phyloP scores from a whole-genome alignment of 2,797 vertebrate genomes.

The Mus minutoides region DNA sequence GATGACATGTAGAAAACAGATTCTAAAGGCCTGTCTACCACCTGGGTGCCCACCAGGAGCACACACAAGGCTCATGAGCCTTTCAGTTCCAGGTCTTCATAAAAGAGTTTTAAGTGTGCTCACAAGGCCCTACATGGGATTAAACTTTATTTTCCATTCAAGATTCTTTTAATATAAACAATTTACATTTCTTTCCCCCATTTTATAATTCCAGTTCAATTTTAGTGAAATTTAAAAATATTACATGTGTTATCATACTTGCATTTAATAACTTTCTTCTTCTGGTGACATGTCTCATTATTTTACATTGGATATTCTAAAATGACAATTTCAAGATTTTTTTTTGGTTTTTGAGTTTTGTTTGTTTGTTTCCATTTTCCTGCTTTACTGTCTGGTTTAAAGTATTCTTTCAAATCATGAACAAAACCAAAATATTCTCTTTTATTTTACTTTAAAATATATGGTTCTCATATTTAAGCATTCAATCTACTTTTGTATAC shows the following conservation, averaged over 20 bases:
- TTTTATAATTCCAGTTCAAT: not conserved
- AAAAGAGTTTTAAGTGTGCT: not conserved
- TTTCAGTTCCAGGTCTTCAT: not conserved
- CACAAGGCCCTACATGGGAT: not conserved
- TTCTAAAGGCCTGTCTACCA: not conserved
- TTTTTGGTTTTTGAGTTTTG: not conserved
- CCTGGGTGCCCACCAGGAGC: not conserved
- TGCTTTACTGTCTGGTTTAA: not conserved
- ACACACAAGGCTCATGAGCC: not conserved
- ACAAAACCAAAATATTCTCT: not conserved
- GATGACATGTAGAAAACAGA: not conserved
- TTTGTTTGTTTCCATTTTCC: not conserved
- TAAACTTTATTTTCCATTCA: not conserved
- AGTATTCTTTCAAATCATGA: not conserved
- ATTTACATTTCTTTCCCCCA: not conserved
- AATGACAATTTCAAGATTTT: not conserved
- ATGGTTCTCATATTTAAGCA: not conserved
- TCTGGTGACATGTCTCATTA: not conserved
- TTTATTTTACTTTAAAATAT: not conserved
- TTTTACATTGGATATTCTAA: not conserved
- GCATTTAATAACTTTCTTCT: not conserved
- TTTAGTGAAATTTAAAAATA: not conserved
- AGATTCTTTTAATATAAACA: not conserved
- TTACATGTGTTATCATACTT: not conserved
- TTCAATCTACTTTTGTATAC: not conserved